A percentile compares a stretch with the other conserved stretches of the same genome.
Conservation (phyloP, 2,888 invertebrate genomes). For the Ernsta delagoae region DNA sequence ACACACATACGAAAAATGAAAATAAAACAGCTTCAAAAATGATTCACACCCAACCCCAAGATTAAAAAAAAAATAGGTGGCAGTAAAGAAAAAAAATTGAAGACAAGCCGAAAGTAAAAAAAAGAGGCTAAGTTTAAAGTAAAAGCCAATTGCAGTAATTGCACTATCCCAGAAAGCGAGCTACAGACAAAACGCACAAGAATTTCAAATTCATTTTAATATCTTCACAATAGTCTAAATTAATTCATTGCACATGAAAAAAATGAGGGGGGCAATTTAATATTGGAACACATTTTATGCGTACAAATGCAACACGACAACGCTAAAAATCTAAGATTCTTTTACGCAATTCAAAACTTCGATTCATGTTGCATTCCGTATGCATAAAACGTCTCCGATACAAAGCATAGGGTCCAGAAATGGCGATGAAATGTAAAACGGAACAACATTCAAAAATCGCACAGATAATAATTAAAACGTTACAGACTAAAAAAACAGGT, state of each 20-base stretch:
- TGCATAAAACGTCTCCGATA: constrained; percentile 13
- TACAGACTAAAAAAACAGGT: constrained; percentile 18
- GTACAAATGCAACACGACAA: not conserved
- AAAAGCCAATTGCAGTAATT: constrained; percentile 39
- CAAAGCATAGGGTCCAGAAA: constrained; percentile 34
- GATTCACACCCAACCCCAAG: not conserved
- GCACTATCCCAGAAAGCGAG: constrained; percentile 52
- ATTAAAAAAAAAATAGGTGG: constrained; percentile 17
- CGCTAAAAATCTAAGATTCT: not conserved
- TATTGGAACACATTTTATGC: constrained; percentile 49
- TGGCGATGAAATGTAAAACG: constrained; percentile 30
- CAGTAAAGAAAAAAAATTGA: constrained; percentile 31
- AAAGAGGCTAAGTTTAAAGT: constrained; percentile 11
- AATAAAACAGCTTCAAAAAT: constrained; percentile 10
- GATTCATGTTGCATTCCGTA: not conserved
- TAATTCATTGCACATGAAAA: constrained; percentile 58
- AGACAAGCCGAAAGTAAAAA: constrained; percentile 5
- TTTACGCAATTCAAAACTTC: not conserved
- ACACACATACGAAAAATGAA: constrained; percentile 39
- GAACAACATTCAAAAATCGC: constrained; percentile 31
- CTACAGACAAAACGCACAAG: constrained; percentile 50
- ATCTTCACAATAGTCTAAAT: constrained; percentile 80
- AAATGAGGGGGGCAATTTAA: constrained; percentile 65
- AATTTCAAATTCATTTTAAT: constrained; percentile 84
- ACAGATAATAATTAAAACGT: constrained; percentile 28